Percentiles rank a stretch among this genome's conserved stretches.
Evolutionary conservation across 2,113 vertebrate genomes (phyloP).

Genomic region (Eulemur macaco): DNA sequence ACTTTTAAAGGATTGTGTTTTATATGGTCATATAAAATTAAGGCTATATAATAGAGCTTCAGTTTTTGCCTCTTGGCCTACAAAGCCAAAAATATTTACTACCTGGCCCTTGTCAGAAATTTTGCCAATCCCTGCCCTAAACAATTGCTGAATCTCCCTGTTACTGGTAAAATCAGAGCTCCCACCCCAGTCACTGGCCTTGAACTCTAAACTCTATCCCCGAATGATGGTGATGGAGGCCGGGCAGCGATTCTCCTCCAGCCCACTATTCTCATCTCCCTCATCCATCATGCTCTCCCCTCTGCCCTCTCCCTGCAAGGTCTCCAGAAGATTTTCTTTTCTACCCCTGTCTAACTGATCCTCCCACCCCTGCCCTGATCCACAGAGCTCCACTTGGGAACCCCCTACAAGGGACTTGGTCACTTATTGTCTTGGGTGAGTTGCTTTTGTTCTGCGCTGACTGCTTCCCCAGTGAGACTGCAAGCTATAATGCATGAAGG

Average conservation of each 20-base stretch:
- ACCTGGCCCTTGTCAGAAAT: not conserved
- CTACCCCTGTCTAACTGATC: not conserved
- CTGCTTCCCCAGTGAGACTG: not conserved
- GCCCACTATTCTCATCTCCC: too few species aligned
- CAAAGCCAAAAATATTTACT: not conserved
- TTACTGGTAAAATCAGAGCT: not conserved
- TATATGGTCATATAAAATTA: not conserved
- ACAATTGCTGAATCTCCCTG: not conserved
- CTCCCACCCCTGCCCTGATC: too few species aligned
- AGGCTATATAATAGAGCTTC: not conserved
- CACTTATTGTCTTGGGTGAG: not conserved
- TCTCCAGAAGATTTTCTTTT: not conserved
- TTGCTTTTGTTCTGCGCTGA: not conserved
- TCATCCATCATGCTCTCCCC: too few species aligned
- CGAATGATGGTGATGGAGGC: rapidly evolving
- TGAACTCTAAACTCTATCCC: not conserved
- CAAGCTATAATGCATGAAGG: not conserved
- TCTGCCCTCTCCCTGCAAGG: not conserved
- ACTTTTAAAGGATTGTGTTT: not conserved
- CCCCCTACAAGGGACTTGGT: too few species aligned
- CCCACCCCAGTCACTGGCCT: rapidly evolving
- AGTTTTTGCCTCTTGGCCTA: not conserved
- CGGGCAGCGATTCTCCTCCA: not conserved
- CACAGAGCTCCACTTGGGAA: not conserved
- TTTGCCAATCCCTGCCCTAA: not conserved